phyloP scores from a whole-genome alignment of 2,113 vertebrate genomes.

The Gymnocephalus cernua region DNA sequence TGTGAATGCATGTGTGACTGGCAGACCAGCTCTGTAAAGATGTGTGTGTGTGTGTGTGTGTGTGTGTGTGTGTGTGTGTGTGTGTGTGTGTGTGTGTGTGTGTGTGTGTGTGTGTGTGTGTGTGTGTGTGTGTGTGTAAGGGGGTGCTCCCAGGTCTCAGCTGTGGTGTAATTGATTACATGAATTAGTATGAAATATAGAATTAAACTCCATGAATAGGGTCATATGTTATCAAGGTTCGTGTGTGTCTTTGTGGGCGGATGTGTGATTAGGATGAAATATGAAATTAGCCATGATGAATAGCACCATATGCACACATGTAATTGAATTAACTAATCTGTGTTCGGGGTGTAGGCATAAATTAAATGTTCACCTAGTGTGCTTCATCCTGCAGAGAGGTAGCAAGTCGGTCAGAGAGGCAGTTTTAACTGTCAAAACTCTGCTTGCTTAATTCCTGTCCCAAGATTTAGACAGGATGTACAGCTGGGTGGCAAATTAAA shows the following conservation, averaged over 20 bases:
- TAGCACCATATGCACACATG: slow-evolving; percentile 50
- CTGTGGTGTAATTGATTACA: slow-evolving; percentile 75
- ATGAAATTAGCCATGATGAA: slow-evolving; percentile 73
- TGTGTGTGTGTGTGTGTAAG: not conserved
- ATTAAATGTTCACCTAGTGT: slow-evolving; percentile 53
- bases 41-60: slow-evolving; percentile 30
- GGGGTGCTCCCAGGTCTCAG: slow-evolving; percentile 57
- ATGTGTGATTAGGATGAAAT: slow-evolving; percentile 69
- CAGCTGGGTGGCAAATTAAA: slow-evolving; percentile 33
- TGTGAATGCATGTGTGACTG: slow-evolving; percentile 50
- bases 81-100: slow-evolving; percentile 28
- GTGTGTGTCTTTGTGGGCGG: not conserved
- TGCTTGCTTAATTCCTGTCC: not conserved
- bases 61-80: slow-evolving; percentile 33
- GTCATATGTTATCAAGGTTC: slow-evolving; percentile 49
- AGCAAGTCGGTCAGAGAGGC: not conserved
- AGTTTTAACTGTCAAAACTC: slow-evolving; percentile 7
- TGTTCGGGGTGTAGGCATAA: slow-evolving; percentile 47
- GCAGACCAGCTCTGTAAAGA: slow-evolving; percentile 22
- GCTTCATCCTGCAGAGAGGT: slow-evolving; percentile 7
- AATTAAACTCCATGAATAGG: slow-evolving; percentile 69
- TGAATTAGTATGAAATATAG: slow-evolving; percentile 66
- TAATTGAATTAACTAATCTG: slow-evolving; percentile 73
- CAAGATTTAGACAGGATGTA: slow-evolving; percentile 28
- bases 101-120: slow-evolving; percentile 2